Evolutionary conservation across 2,113 vertebrate genomes (phyloP), one percentile per base, ranked within the genome.

Genomic region (Chrysochloris asiatica): DNA sequence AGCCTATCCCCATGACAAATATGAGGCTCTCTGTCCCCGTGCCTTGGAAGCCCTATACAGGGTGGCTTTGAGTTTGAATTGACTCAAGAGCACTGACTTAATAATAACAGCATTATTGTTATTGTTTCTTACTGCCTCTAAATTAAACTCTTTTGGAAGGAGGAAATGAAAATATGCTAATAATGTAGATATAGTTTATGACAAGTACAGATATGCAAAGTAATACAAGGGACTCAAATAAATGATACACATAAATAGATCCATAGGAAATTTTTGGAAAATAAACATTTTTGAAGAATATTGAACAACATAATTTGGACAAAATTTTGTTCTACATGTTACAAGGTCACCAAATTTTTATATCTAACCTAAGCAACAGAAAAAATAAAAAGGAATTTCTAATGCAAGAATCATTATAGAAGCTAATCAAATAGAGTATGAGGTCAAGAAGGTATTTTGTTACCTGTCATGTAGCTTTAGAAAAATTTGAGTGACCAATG

Each of bases 291-390:
- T 50, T 85, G 41, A 8, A 71, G 21, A 63, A 87, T 87, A 69
- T 87, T 47, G 12, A 61, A 13, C 8, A 71, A 10, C 9, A 10
- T 77, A 28, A 61, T 80, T 84, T 89, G 14, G 12, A 3, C 16
- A 91, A 77, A 76, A 7, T 77, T 89, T 73, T 82, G 7, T 63
- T 73, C 77, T 71, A 28, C 2, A 30, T 86, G 38, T 79, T 38
- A 63, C 28, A 14, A 65, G 77, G 9, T 92, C 71, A 65, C 47
- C 36, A 33, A 56, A 38, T 86, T 92, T 76, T 88, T 84, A 77
- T 77, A 38, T 81, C 16, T 19, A 73, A 65, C 12, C 11, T 67
- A 89, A 93, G 4, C 9, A 82, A 52, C 6, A 71, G 38, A 73
- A 45, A 73, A 45, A 52, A 30, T 61, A 87, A 63, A 1, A 26